phyloP scores from a whole-genome alignment of 2,113 vertebrate species.

The Nannobrachium achirus region DNA sequence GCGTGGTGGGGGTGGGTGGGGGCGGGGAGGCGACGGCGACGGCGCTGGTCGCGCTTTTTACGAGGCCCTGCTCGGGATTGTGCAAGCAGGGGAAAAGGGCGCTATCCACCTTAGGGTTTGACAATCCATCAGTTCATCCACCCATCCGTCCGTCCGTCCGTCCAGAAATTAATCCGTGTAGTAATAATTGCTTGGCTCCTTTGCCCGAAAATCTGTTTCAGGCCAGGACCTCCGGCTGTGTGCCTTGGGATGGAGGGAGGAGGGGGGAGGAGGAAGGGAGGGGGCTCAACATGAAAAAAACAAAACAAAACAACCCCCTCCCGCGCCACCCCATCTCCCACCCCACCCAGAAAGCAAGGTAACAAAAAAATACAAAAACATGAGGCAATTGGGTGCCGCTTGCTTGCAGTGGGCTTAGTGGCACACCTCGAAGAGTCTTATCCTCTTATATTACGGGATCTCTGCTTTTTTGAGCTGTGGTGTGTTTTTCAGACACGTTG shows the following conservation, averaged over 20 bases:
- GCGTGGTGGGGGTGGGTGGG: slow-evolving; percentile 65
- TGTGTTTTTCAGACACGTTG: slow-evolving; percentile 39
- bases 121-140: slow-evolving; percentile 48
- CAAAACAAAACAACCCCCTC: slow-evolving; percentile 15
- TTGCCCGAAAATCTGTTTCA: slow-evolving; percentile 38
- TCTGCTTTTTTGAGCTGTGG: slow-evolving; percentile 38
- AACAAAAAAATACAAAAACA: slow-evolving; percentile 45
- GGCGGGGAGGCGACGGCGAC: no score
- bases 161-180: slow-evolving; percentile 57
- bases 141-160: slow-evolving; percentile 33
- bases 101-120: slow-evolving; percentile 23
- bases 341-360: slow-evolving; percentile 1
- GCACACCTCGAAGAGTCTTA: slow-evolving; percentile 60
- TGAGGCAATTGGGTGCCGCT: slow-evolving; percentile 60
- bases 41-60: slow-evolving; percentile 4
- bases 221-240: slow-evolving; percentile 47
- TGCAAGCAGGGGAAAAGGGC: slow-evolving; percentile 40
- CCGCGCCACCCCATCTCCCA: slow-evolving; percentile 18
- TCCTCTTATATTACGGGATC: slow-evolving; percentile 33
- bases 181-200: slow-evolving; percentile 41
- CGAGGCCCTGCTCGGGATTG: slow-evolving; percentile 27
- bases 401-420: slow-evolving; percentile 37
- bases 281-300: slow-evolving; percentile 28
- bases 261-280: not conserved
- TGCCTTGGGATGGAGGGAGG: slow-evolving; percentile 20